These are phyloP conservation scores for Anseranas semipalmata DNA, from an alignment of 2,113 vertebrate species.

Conservation along the genomic window DNA sequence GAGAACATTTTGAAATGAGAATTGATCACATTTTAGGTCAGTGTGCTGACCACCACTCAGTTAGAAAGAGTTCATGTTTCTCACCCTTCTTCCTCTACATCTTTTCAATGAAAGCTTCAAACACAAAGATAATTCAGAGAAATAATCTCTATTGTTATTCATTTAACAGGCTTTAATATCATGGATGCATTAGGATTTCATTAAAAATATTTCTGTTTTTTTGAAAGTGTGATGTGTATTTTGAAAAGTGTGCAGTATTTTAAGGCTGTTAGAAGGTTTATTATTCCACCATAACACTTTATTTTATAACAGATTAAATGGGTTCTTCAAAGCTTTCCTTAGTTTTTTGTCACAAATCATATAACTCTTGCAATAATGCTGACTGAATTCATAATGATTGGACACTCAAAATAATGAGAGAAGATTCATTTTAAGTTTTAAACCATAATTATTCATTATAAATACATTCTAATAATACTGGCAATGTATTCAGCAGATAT, in stretches of 20 bases:
- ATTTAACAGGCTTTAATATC: neutral
- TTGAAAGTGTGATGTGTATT: neutral
- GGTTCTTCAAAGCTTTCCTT: slow-evolving; percentile 4
- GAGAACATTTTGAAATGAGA: neutral
- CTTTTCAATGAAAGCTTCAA: neutral
- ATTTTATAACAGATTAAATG: slow-evolving; percentile 1
- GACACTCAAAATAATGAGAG: neutral
- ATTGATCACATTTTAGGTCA: neutral
- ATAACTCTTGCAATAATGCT: neutral
- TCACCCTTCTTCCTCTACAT: neutral
- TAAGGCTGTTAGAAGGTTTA: neutral
- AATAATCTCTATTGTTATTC: neutral
- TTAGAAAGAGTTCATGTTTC: neutral
- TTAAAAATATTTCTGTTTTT: neutral
- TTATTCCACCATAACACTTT: neutral
- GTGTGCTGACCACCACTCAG: neutral
- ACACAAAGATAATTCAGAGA: neutral
- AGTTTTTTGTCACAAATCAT: neutral
- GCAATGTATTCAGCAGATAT: neutral
- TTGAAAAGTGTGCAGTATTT: neutral
- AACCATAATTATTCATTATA: neutral
- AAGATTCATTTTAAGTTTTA: neutral
- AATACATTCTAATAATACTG: neutral
- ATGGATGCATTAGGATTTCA: neutral
- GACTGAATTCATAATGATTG: neutral